These are phyloP conservation scores for Nyctibius grandis DNA, from an alignment of 2,797 vertebrate genomes.

Conservation along the genomic window DNA sequence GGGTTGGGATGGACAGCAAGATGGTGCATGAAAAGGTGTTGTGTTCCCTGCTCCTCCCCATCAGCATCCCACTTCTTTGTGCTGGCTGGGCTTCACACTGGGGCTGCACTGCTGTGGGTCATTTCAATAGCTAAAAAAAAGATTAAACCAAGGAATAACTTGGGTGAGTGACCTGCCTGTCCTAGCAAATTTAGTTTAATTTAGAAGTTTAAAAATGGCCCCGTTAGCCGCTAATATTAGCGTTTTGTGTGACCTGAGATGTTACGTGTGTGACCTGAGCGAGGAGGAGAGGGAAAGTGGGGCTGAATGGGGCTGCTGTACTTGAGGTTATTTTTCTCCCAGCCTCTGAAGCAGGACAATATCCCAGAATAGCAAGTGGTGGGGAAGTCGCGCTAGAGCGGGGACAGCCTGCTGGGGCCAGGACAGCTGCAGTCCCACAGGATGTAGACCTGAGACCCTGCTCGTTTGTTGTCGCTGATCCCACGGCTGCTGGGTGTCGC, in stretches of 20 bases:
- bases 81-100: background rate
- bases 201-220: conserved; percentile 18
- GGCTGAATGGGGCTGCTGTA: conserved; percentile 30
- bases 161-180: conserved; percentile 38
- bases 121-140: background rate
- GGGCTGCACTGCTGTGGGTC: background rate
- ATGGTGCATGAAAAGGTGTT: background rate
- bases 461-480: background rate
- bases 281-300: background rate
- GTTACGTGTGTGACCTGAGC: background rate
- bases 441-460: accelerated
- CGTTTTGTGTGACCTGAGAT: background rate
- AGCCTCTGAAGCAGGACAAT: background rate
- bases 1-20: background rate
- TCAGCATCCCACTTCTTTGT: background rate
- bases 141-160: background rate
- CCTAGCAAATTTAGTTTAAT: conserved; percentile 18
- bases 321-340: conserved; percentile 27
- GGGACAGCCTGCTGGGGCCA: background rate
- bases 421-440: background rate
- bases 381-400: background rate
- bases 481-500: background rate
- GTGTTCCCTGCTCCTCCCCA: background rate
- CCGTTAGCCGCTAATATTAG: conserved; percentile 9
- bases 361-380: conserved; percentile 1